Evolutionary conservation across 2,888 invertebrate genomes (phyloP).

Genomic region (Meliscaeva auricollis): DNA sequence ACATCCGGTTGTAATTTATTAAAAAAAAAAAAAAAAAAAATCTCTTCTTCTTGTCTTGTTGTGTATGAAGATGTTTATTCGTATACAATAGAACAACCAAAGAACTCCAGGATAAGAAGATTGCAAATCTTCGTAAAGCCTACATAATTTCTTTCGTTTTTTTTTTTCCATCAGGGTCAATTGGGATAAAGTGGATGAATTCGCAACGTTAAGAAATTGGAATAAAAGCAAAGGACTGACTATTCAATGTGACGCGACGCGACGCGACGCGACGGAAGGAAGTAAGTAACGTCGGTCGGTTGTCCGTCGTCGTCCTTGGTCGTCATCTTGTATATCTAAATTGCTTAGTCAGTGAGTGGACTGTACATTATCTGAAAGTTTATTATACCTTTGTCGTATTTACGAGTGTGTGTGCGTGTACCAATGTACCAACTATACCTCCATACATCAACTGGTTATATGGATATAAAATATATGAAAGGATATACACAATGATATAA

Average conservation of each 20-base stretch:
- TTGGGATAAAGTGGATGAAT: slow-evolving; percentile 32
- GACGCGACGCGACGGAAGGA: not conserved
- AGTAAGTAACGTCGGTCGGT: not conserved
- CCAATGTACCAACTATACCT: not conserved
- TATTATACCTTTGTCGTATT: not conserved
- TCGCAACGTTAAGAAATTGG: slow-evolving; percentile 28
- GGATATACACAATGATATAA: slow-evolving; percentile 60
- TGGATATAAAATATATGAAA: slow-evolving; percentile 20
- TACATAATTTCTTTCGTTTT: slow-evolving; percentile 2
- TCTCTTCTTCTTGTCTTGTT: slow-evolving; percentile 19
- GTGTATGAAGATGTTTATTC: not conserved
- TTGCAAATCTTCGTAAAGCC: not conserved
- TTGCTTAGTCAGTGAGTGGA: slow-evolving; percentile 45
- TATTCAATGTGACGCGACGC: not conserved
- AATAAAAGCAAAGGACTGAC: not conserved
- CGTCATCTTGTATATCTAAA: not conserved
- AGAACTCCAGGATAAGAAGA: not conserved
- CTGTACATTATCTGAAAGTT: slow-evolving; percentile 39
- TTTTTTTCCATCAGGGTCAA: slow-evolving; percentile 37
- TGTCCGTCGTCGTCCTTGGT: not conserved
- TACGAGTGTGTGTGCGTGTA: too few relatives aligned
- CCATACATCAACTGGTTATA: not conserved
- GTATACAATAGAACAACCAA: not conserved
- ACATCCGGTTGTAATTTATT: slow-evolving; percentile 61
- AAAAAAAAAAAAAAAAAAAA: slow-evolving; percentile 44